Base-by-base conservation (phyloP, 2,888 invertebrate genomes). In the Scaptomyza flava region DNA sequence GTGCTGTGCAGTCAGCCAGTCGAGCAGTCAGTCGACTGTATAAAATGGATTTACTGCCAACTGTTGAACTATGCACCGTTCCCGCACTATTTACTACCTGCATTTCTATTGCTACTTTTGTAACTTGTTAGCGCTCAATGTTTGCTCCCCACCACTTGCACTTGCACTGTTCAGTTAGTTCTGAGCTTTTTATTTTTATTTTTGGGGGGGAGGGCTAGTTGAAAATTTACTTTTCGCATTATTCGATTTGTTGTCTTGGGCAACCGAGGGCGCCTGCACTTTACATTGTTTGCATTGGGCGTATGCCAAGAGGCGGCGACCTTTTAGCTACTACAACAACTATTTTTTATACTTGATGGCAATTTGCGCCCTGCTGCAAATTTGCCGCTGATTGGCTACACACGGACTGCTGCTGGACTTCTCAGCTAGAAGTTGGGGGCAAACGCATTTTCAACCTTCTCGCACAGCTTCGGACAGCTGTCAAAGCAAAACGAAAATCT, bases 1-100 rank as follows among this genome's bases (percentile, higher is more conserved):
- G 43, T 50, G 64, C 59, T 71, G 71, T 68, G 60, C 72, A 77
- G 87, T 75, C 78, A 86, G 79, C 59, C 79, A 84, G 79, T 41
- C 64, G 64, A 46, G 52, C 59, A 72, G 69, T 72, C 86, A 89
- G 77, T 87, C 89, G 78, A 78, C 86, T 86, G 89, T 81, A 72
- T 87, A 83, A 89, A 87, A 87, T 87, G 85, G 88, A 88, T 88
- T 85, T 85, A 89, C 89, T 89, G 85, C 82, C 82, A 83, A 83
- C 87, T 83, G 82, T 83, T 83, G 82, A 83, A 83, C 87, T 86
- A 77, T 74, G 71, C 69, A 31, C 58, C 47, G 46, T 50, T 51
- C 62, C 75, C 67, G 73, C 70, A 79, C 79, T 87, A 81, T 79
- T 85, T 82, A 82, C 87, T 88, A 86, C 83, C 83, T 86, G 86